phyloP scores from a whole-genome alignment of 2,113 vertebrate species.

The Brachyhypopomus occidentalis region DNA sequence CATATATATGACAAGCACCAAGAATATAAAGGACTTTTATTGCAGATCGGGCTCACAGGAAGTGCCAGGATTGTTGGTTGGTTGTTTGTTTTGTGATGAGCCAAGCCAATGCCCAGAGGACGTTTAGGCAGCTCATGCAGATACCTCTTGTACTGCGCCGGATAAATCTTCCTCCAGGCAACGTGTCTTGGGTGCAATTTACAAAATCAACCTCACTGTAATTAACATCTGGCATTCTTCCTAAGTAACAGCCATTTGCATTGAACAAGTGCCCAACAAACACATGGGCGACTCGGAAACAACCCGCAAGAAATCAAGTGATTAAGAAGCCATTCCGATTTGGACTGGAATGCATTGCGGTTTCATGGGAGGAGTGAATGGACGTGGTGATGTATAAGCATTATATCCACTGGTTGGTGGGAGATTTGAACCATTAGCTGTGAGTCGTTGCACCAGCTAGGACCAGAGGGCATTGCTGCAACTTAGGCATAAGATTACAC shows the following conservation, averaged over 20 bases:
- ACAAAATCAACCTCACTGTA: slow-evolving; percentile 71
- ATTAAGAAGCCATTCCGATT: slow-evolving; percentile 50
- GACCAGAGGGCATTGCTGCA: slow-evolving; percentile 35
- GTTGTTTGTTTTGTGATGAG: slow-evolving; percentile 64
- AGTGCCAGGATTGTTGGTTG: slow-evolving; percentile 60
- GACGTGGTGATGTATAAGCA: slow-evolving; percentile 34
- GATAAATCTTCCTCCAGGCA: slow-evolving; percentile 68
- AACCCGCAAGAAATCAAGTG: slow-evolving; percentile 41
- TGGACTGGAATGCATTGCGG: slow-evolving; percentile 35
- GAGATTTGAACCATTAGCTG: slow-evolving; percentile 36
- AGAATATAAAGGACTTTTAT: slow-evolving; percentile 40
- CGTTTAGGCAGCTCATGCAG: slow-evolving; percentile 53
- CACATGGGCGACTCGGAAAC: slow-evolving; percentile 43
- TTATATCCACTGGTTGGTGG: slow-evolving; percentile 21
- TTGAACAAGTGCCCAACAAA: slow-evolving; percentile 60
- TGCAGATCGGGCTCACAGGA: slow-evolving; percentile 37
- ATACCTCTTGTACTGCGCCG: slow-evolving; percentile 62
- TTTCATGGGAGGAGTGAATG: slow-evolving; percentile 39
- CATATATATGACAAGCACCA: slow-evolving; percentile 6
- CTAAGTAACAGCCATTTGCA: slow-evolving; percentile 64
- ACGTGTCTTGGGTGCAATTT: slow-evolving; percentile 70
- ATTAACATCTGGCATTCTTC: slow-evolving; percentile 71
- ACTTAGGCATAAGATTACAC: slow-evolving; percentile 33
- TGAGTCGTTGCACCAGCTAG: neutral
- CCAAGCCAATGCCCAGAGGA: slow-evolving; percentile 62